phyloP scores from a whole-genome alignment of 2,888 invertebrate genomes.

The Opisthograptis luteolata region DNA sequence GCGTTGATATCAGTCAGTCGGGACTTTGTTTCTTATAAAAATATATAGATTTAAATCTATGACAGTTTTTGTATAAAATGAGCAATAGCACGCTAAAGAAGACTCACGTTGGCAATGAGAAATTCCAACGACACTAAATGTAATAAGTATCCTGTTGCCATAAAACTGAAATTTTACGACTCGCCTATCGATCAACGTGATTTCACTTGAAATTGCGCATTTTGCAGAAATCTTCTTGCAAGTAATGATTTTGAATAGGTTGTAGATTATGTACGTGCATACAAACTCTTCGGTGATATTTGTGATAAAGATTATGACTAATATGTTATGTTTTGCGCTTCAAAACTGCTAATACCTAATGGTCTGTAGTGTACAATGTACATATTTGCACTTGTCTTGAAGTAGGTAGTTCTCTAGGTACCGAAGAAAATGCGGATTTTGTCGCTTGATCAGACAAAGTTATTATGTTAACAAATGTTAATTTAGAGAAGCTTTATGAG shows the following conservation, averaged over 20 bases:
- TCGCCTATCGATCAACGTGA: slow-evolving; percentile 49
- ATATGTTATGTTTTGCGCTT: slow-evolving; percentile 3
- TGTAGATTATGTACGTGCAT: slow-evolving; percentile 9
- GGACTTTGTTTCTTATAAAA: no score
- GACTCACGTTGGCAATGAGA: slow-evolving; percentile 52
- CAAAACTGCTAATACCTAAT: background rate
- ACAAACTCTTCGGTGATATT: slow-evolving; percentile 6
- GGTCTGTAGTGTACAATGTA: background rate
- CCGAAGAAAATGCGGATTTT: no score
- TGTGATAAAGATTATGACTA: slow-evolving; percentile 14
- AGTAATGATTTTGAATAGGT: slow-evolving; percentile 26
- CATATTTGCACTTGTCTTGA: background rate
- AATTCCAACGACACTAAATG: slow-evolving; percentile 13
- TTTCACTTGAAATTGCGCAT: slow-evolving; percentile 27
- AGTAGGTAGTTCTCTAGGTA: no score
- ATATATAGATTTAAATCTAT: no score
- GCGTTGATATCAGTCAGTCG: no score
- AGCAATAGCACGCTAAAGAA: slow-evolving; percentile 4
- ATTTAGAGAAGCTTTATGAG: no score
- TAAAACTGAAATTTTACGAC: slow-evolving; percentile 61
- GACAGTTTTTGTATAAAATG: no score
- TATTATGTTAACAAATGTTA: no score
- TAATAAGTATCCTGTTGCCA: slow-evolving; percentile 58
- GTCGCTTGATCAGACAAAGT: no score
- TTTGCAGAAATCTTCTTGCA: slow-evolving; percentile 18